Percentiles rank a stretch among this genome's conserved stretches.
phyloP scores from a whole-genome alignment of 2,888 invertebrate genomes.

The Idaea dimidiata region DNA sequence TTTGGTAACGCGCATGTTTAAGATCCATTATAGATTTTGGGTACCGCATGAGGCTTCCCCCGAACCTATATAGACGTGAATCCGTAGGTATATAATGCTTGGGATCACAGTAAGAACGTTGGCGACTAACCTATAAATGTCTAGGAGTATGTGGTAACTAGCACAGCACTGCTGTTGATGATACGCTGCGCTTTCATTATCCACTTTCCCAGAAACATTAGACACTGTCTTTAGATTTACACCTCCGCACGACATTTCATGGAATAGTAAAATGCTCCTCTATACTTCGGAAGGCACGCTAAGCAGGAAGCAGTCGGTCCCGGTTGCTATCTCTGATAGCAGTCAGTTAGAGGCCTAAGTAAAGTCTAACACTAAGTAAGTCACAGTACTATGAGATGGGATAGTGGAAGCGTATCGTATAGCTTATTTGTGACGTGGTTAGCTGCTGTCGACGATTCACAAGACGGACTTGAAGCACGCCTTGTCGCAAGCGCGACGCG shows the following conservation, averaged over 20 bases:
- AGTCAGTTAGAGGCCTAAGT: not conserved
- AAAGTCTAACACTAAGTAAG: not conserved
- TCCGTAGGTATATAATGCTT: constrained; percentile 2
- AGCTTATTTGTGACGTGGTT: constrained; percentile 50
- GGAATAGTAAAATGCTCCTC: no score
- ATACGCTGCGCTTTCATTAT: constrained; percentile 35
- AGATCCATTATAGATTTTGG: constrained; percentile 27
- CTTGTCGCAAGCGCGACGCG: constrained; percentile 62
- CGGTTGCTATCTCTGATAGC: no score
- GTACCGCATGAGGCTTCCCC: constrained; percentile 43
- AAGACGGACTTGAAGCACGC: constrained; percentile 86
- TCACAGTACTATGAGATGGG: constrained; percentile 16
- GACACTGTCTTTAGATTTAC: constrained; percentile 2
- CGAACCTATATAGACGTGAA: constrained; percentile 17
- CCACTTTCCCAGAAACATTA: constrained; percentile 12
- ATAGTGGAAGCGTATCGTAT: constrained; percentile 29
- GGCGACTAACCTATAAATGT: constrained; percentile 49
- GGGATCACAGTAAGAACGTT: constrained; percentile 7
- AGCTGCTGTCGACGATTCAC: constrained; percentile 89
- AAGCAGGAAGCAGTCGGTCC: no score
- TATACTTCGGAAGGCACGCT: no score
- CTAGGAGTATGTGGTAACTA: constrained; percentile 43
- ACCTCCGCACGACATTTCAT: not conserved
- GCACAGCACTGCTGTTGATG: constrained; percentile 42
- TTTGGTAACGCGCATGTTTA: constrained; percentile 28